A percentile compares a stretch with the other conserved stretches of the same genome.
Conservation (phyloP, 2,113 vertebrate species). For the Calyptommatus sinebrachiatus region DNA sequence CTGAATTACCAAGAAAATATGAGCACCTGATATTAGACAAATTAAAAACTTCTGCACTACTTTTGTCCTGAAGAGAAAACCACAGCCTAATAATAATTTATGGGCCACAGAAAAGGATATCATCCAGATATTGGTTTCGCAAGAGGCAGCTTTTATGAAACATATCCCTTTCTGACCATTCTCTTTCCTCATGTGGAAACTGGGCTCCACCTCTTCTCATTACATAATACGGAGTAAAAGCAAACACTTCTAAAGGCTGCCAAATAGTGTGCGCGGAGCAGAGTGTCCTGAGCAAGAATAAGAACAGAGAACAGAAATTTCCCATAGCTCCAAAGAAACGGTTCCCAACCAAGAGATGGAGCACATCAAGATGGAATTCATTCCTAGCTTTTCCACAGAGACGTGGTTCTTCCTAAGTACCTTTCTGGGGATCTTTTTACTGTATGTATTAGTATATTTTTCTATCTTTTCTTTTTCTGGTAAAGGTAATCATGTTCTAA, state of each 20-base stretch:
- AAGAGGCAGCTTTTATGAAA: background rate
- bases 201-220: background rate
- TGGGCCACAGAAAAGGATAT: too few relatives aligned
- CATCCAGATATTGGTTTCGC: too few relatives aligned
- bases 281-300: background rate
- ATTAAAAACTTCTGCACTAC: background rate
- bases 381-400: constrained; percentile 39
- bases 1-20: background rate
- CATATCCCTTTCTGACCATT: background rate
- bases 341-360: background rate
- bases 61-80: background rate
- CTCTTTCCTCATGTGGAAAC: background rate
- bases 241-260: background rate
- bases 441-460: constrained; percentile 38
- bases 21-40: background rate
- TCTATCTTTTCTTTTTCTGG: background rate
- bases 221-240: background rate
- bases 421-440: background rate
- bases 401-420: constrained; percentile 52
- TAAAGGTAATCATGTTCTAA: background rate
- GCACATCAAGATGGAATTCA: constrained; percentile 47
- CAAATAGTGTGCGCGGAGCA: accelerated
- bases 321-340: background rate
- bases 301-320: background rate
- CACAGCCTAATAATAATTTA: too few relatives aligned